Base-by-base conservation (phyloP, 1,140 invertebrate genomes). In the Drosophila baimaii region DNA sequence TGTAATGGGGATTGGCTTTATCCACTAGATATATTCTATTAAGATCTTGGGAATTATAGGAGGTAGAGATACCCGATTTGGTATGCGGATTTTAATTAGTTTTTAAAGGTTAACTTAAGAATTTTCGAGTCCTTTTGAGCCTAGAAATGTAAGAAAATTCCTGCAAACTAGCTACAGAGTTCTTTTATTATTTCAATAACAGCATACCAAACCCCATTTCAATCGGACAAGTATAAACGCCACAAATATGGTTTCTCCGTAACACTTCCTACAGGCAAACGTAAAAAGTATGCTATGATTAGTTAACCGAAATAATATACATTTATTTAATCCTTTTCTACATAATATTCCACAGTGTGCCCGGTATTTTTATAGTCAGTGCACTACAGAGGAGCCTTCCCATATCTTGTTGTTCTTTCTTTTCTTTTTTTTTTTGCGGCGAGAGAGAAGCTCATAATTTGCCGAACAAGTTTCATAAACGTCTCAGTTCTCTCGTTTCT, bases 391-490 rank as follows among this genome's bases (percentile, higher is more conserved):
- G n/a, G n/a, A n/a, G 49, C 29, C 19, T 15, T 6, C 4, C 49
- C 31, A 52, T 35, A 33, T 52, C 29, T 35, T 62, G 21, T 44
- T 59, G 31, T 57, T 47, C 61, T 23, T 37, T 19, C n/a, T 10
- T 47, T 37, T 55, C 51, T 27, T 23, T 37, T 19, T 13, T 10
- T 47, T 37, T 55, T 56, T 27, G 17, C 33, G 55, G 62, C 52
- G 62, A 46, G 62, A 58, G 74, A 51, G 57, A 17, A 77, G 65
- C 81, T 90, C 86, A 90, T 90, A 90, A 90, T 90, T 90, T 82
- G 77, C 79, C 84, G 79, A 89, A 82, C 79, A 88, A 88, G 84
- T 88, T 88, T 89, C 84, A 89, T 89, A 89, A 89, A 84, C 86
- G 83, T 83, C 69, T 77, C 61, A 55, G 52, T 55, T 35, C 52